Evolutionary conservation across 2,888 invertebrate species (phyloP).

Genomic region (Ophion ventricosus): DNA sequence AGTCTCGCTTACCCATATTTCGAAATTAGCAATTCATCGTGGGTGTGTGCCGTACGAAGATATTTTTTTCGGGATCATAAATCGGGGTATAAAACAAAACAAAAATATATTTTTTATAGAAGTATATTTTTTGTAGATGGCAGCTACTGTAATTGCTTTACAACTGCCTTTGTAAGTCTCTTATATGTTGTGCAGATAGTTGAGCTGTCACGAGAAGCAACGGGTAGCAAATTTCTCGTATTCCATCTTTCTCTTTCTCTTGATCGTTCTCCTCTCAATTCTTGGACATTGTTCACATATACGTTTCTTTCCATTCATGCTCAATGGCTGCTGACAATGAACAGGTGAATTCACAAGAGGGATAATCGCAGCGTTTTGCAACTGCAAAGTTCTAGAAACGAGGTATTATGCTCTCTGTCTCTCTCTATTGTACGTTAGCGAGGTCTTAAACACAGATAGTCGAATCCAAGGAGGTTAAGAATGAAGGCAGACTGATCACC

Average conservation of each 20-base stretch:
- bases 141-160: no score
- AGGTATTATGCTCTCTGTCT: slow-evolving; percentile 16
- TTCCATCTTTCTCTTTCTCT: background rate
- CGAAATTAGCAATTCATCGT: no score
- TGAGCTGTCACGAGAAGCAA: background rate
- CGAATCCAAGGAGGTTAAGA: slow-evolving; percentile 11
- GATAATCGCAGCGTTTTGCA: slow-evolving; percentile 38
- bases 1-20: no score
- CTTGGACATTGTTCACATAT: slow-evolving; percentile 12
- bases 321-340: slow-evolving; percentile 8
- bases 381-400: slow-evolving; percentile 17
- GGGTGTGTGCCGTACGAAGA: no score
- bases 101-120: no score
- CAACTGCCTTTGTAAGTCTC: no score
- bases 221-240: slow-evolving; percentile 9
- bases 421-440: slow-evolving; percentile 1
- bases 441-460: slow-evolving; percentile 5
- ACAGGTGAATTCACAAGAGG: slow-evolving; percentile 21
- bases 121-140: no score
- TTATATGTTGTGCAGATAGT: background rate
- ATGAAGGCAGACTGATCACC: slow-evolving; percentile 34
- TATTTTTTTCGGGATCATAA: no score
- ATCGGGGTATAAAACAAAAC: no score
- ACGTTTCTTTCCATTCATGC: slow-evolving; percentile 5
- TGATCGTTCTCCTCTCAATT: background rate